These are phyloP conservation scores for Eupsilia transversa DNA, from an alignment of 2,888 invertebrate genomes.

Conservation along the genomic window DNA sequence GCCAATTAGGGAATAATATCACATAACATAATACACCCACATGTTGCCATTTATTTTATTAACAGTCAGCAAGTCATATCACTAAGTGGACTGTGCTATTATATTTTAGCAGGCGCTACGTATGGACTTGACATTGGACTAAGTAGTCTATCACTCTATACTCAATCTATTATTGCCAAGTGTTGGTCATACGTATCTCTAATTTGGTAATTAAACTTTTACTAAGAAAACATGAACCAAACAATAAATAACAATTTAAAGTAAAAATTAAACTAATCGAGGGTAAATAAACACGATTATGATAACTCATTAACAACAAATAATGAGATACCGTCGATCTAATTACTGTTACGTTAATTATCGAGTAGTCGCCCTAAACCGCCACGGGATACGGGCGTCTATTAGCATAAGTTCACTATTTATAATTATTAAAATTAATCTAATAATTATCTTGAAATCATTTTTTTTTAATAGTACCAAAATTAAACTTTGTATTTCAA, in stretches of 20 bases:
- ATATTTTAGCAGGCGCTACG: slow-evolving; percentile 2
- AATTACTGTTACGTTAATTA: slow-evolving; percentile 25
- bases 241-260: neutral
- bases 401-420: slow-evolving; percentile 26
- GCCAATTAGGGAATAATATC: neutral
- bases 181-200: no score
- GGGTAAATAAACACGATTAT: slow-evolving; percentile 32
- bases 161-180: neutral
- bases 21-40: no score
- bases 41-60: no score
- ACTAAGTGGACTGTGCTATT: neutral
- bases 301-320: slow-evolving; percentile 23
- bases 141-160: no score
- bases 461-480: slow-evolving; percentile 11
- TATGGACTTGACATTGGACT: neutral
- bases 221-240: neutral
- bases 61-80: no score
- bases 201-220: neutral
- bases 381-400: slow-evolving; percentile 53
- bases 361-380: slow-evolving; percentile 55
- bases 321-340: slow-evolving; percentile 50
- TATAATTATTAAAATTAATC: slow-evolving; percentile 5
- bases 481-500: neutral
- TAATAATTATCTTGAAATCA: slow-evolving; percentile 4
- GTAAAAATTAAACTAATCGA: slow-evolving; percentile 3